Percentiles rank a stretch among this genome's conserved stretches.
phyloP scores from a whole-genome alignment of 2,797 vertebrate species.

The Acanthiza pusilla region DNA sequence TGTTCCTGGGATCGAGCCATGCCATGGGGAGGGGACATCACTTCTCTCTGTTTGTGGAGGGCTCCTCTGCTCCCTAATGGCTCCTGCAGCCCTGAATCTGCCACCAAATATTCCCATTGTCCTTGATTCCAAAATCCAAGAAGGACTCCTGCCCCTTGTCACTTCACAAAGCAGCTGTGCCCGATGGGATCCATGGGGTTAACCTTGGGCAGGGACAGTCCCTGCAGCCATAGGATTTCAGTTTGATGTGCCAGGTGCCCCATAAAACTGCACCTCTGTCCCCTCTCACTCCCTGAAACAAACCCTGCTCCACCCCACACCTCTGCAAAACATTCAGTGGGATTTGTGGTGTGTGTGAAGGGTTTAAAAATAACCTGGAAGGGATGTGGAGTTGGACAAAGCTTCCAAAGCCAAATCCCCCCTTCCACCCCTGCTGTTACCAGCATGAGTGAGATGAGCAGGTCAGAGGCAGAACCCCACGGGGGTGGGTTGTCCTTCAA shows the following conservation, averaged over 20 bases:
- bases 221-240: neutral
- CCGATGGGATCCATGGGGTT: neutral
- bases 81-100: neutral
- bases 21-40: fast-evolving
- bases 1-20: neutral
- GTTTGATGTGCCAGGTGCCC: slow-evolving; percentile 13
- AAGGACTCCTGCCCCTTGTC: neutral
- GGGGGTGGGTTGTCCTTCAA: neutral
- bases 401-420: neutral
- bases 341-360: neutral
- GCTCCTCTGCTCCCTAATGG: neutral
- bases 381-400: neutral
- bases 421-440: neutral
- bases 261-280: neutral
- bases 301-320: neutral
- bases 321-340: neutral
- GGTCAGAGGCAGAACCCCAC: neutral
- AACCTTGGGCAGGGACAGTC: neutral
- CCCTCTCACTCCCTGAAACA: neutral
- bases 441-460: neutral
- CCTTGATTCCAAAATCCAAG: neutral
- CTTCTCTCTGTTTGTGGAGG: neutral
- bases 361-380: slow-evolving; percentile 9
- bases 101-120: neutral
- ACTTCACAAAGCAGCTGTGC: neutral